Conservation (phyloP, 2,888 invertebrate species). For the Pachydiplax longipennis region DNA sequence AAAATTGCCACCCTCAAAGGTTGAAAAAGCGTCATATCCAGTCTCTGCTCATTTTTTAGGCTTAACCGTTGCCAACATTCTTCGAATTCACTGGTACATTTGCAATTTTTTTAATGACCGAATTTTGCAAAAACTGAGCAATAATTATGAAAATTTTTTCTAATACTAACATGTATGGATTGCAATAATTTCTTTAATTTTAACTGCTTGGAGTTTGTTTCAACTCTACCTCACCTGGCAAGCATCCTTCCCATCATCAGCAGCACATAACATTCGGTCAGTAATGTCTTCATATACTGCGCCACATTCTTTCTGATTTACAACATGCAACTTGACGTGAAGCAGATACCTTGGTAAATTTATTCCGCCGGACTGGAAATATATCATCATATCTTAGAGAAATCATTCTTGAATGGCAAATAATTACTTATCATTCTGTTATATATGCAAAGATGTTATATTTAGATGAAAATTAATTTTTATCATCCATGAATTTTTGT, state of each 20-base stretch:
- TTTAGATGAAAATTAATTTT: no score
- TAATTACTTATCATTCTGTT: neutral
- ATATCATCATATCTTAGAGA: neutral
- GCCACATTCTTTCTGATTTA: neutral
- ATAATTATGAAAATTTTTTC: no score
- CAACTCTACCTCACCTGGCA: neutral
- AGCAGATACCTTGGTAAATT: neutral
- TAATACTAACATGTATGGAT: neutral
- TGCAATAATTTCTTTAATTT: neutral
- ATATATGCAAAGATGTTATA: neutral
- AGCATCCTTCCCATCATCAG: neutral
- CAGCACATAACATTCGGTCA: slow-evolving; percentile 14
- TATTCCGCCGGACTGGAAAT: neutral
- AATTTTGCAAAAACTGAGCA: no score
- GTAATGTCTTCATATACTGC: neutral
- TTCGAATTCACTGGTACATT: no score
- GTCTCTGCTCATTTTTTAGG: no score
- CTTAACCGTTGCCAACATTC: no score
- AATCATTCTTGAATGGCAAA: neutral
- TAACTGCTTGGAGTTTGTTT: neutral
- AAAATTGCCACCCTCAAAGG: no score
- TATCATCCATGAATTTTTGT: no score
- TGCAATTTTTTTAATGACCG: no score
- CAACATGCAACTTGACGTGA: neutral
- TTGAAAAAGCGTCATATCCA: no score